Base-by-base conservation (phyloP, 2,797 vertebrate species). In the Typhlichthys subterraneus region DNA sequence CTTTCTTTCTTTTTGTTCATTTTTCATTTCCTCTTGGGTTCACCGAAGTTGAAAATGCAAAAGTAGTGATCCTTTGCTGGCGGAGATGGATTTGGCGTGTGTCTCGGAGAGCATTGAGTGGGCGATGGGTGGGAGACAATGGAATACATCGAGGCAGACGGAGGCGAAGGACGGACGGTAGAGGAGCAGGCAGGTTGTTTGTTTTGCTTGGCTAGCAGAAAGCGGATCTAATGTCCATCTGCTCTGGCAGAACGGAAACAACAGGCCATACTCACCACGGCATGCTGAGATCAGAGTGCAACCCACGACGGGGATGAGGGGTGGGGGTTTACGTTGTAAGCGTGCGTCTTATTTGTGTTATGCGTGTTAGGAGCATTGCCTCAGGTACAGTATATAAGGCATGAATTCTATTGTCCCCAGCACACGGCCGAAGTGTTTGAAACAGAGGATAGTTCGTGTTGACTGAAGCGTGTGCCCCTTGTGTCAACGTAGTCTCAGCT, bases 201-300 rank as follows among this genome's bases (percentile, higher is more conserved):
- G 78, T 85, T 83, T 81, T 78, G 75, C 79, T 72, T 65, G 56
- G 65, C 69, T 76, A 67, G 80, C 76, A 83, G 69, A 77, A 72
- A 89, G 83, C 73, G 70, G 85, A 88, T 88, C 69, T 86, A 83
- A 87, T 77, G 74, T 85, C 85, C 84, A 83, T 87, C 86, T 89
- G 86, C 66, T 83, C 79, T 70, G 85, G 83, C 88, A 88, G 86
- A 38, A 88, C 72, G 74, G 88, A 82, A 80, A 87, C 87, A 80
- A 86, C 82, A 81, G 84, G 84, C 88, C 65, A 65, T 61, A 57
- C 74, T 73, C 74, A 52, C 71, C 77, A 69, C 73, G 76, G 73
- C 76, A 53, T 79, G 81, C 82, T 86, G 82, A 77, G 79, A 76
- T 79, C 67, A 73, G 77, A 80, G 71, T 70, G 65, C 79, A 81